Evolutionary conservation across 64 coral and sea anemone genomes (phyloP).

Genomic region (Montipora capricornis): DNA sequence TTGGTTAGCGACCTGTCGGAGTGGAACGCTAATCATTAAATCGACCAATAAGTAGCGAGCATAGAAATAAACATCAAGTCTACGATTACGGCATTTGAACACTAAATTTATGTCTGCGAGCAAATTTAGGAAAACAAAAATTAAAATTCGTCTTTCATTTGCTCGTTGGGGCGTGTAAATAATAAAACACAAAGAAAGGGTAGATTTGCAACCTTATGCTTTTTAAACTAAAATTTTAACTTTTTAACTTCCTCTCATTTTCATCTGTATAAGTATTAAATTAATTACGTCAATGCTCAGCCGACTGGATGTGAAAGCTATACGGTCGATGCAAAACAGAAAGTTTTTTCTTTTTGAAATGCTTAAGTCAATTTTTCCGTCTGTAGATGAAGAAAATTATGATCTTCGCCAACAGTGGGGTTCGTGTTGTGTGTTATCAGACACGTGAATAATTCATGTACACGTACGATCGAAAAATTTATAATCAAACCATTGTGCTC

Average conservation of each 20-base stretch:
- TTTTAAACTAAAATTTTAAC: background rate
- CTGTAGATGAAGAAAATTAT: background rate
- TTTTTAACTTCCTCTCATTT: background rate
- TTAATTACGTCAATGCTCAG: background rate
- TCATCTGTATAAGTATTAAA: background rate
- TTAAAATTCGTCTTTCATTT: conserved; percentile 5
- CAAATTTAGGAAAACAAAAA: conserved; percentile 25
- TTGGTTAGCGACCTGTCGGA: conserved; percentile 94
- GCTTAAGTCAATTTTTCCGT: background rate
- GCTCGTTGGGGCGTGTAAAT: background rate
- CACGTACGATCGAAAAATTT: conserved; percentile 10
- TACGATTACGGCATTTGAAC: conserved; percentile 69
- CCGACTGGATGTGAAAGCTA: background rate
- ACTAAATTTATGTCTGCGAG: conserved; percentile 44
- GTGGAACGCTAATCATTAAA: conserved; percentile 75
- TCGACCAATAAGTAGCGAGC: conserved; percentile 66
- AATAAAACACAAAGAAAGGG: background rate
- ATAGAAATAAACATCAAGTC: conserved; percentile 47
- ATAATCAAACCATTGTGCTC: conserved; percentile 43
- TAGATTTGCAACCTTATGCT: background rate
- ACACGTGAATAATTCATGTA: conserved; percentile 28
- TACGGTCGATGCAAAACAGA: background rate
- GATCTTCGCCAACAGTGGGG: conserved; percentile 15
- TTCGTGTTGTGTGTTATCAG: conserved; percentile 15
- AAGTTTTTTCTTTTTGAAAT: background rate